Evolutionary conservation across 2,113 vertebrate species (phyloP).

Genomic region (Corydoras sp.): DNA sequence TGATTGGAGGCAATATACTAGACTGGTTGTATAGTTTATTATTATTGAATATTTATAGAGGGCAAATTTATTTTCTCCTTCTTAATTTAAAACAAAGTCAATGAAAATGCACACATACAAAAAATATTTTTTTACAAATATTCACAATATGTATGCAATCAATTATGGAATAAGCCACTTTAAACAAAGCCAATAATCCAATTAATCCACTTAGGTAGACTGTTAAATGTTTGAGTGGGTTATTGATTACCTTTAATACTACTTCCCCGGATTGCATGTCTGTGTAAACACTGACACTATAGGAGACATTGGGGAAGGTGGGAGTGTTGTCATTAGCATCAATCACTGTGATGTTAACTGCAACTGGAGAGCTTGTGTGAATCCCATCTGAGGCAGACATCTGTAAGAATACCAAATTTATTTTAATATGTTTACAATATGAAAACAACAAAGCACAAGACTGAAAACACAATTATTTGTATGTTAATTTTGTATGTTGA

Average conservation of each 20-base stretch:
- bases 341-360: slow-evolving; percentile 81
- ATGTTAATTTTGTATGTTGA: no score
- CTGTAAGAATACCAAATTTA: slow-evolving; percentile 53
- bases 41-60: no score
- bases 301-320: slow-evolving; percentile 86
- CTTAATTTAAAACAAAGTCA: no score
- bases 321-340: slow-evolving; percentile 96
- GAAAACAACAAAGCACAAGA: no score
- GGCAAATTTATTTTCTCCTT: no score
- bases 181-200: slow-evolving; percentile 22
- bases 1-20: no score
- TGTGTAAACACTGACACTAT: slow-evolving; percentile 82
- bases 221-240: slow-evolving; percentile 27
- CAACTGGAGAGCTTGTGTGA: slow-evolving; percentile 81
- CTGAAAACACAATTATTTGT: no score
- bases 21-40: no score
- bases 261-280: slow-evolving; percentile 82
- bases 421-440: no score
- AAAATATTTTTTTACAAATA: no score
- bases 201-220: slow-evolving; percentile 28
- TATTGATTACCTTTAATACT: slow-evolving; percentile 72
- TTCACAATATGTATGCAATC: not conserved
- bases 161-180: slow-evolving; percentile 39
- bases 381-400: slow-evolving; percentile 90
- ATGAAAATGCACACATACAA: no score